Percentiles rank a stretch among this genome's conserved stretches.
These are phyloP conservation scores for Seriola aureovittata DNA, from an alignment of 2,113 vertebrate species.

Conservation along the genomic window DNA sequence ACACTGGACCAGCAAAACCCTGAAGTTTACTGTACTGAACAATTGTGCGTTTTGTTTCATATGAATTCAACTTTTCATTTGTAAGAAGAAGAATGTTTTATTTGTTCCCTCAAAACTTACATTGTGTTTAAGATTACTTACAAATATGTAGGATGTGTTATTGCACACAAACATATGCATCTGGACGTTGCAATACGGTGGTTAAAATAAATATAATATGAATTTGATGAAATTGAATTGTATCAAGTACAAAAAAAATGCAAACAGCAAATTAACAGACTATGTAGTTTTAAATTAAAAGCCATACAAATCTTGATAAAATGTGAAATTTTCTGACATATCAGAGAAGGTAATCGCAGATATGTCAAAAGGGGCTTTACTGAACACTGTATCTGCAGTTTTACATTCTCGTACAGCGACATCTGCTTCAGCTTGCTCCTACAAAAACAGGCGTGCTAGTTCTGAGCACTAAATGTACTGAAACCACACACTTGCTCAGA, in stretches of 20 bases:
- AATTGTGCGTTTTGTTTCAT: background rate
- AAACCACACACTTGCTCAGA: conserved; percentile 59
- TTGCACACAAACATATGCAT: background rate
- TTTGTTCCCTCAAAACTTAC: background rate
- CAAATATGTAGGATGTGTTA: background rate
- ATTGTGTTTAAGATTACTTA: background rate
- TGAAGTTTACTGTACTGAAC: background rate
- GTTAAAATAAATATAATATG: background rate
- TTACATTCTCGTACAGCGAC: conserved; percentile 56
- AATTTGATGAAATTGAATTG: background rate
- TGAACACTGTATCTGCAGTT: conserved; percentile 43
- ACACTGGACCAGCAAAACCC: background rate
- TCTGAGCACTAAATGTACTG: conserved; percentile 56
- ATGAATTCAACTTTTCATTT: background rate
- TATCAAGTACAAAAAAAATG: background rate
- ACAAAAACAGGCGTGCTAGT: conserved; percentile 66
- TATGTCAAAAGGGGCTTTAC: conserved; percentile 21
- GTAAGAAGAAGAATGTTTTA: background rate
- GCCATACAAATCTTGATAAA: background rate
- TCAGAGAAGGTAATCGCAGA: conserved; percentile 18
- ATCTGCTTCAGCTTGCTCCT: conserved; percentile 78
- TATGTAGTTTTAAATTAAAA: background rate
- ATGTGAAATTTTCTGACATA: background rate
- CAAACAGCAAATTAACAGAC: background rate
- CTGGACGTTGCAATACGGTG: background rate